Evolutionary conservation across 2,797 vertebrate genomes (phyloP).

Genomic region (Potorous gilbertii): DNA sequence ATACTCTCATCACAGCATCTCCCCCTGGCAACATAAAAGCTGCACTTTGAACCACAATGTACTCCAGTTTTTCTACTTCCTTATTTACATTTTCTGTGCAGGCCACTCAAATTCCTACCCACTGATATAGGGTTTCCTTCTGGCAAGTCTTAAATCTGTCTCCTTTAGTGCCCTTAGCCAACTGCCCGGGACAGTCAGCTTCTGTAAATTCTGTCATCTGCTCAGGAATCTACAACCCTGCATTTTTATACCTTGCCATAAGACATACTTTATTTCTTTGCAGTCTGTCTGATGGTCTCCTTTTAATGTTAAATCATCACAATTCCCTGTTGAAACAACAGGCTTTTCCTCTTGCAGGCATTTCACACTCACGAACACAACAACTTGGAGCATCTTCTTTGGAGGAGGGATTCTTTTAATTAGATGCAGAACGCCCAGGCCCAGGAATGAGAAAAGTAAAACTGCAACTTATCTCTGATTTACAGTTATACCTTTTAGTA

Average conservation of each 20-base stretch:
- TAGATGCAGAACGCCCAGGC: conserved; percentile 36
- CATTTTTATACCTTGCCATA: conserved; percentile 48
- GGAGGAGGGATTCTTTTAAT: conserved; percentile 58
- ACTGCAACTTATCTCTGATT: conserved; percentile 49
- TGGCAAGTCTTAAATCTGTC: conserved; percentile 73
- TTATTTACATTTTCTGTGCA: conserved; percentile 68
- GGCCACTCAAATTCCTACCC: conserved; percentile 58
- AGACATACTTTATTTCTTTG: conserved; percentile 60
- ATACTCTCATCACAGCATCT: neutral
- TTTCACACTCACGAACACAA: conserved; percentile 35
- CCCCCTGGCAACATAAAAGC: conserved; percentile 16
- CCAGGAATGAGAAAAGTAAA: conserved; percentile 37
- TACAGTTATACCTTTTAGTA: conserved; percentile 32
- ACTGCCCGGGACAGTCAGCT: conserved; percentile 52
- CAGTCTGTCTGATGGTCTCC: conserved; percentile 45
- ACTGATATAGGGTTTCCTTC: conserved; percentile 69
- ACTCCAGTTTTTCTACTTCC: neutral
- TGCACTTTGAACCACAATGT: conserved; percentile 36
- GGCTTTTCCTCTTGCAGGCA: conserved; percentile 5
- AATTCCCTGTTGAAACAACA: conserved; percentile 39
- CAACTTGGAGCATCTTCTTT: neutral
- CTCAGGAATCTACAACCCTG: conserved; percentile 61
- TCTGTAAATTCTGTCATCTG: conserved; percentile 67
- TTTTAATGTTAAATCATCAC: conserved; percentile 52
- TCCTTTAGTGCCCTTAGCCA: conserved; percentile 67